phyloP scores from a whole-genome alignment of 2,113 vertebrate genomes.

The Sphaerodactylus townsendi region DNA sequence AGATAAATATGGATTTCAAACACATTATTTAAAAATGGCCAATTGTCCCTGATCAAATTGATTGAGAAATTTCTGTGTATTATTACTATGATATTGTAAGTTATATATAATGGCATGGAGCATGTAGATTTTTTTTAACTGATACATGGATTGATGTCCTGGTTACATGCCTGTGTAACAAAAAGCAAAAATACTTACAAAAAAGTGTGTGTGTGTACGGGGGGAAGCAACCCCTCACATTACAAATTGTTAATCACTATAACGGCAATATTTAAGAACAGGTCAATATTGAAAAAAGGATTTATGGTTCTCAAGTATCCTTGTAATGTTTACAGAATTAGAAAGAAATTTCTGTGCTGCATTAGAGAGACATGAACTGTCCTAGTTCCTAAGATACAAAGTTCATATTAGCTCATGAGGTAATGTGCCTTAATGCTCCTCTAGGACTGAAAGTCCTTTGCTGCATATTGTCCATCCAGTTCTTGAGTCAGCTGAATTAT shows the following conservation, averaged over 20 bases:
- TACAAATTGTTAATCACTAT: background rate
- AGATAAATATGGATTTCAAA: too few relatives aligned
- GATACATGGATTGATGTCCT: background rate
- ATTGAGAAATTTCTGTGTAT: background rate
- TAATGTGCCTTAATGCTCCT: conserved; percentile 36
- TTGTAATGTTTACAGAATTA: background rate
- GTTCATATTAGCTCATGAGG: background rate
- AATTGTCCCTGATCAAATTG: background rate
- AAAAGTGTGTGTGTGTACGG: too few relatives aligned
- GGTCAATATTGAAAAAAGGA: background rate
- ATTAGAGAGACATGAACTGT: conserved; percentile 1
- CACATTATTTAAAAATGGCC: too few relatives aligned
- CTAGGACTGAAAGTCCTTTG: conserved; percentile 22
- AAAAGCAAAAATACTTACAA: background rate
- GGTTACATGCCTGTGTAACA: background rate
- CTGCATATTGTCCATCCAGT: conserved; percentile 45
- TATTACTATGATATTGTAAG: background rate
- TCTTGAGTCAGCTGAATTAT: conserved; percentile 12
- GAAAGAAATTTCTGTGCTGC: background rate
- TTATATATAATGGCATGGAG: background rate
- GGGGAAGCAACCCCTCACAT: too few relatives aligned
- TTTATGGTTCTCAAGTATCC: background rate
- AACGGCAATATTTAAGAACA: background rate
- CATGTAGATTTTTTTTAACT: background rate
- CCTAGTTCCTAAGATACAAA: conserved; percentile 15